Percentiles rank a stretch among this genome's conserved stretches.
Evolutionary conservation across 2,113 vertebrate genomes (phyloP).

Genomic region (Trichomycterus rosablanca): DNA sequence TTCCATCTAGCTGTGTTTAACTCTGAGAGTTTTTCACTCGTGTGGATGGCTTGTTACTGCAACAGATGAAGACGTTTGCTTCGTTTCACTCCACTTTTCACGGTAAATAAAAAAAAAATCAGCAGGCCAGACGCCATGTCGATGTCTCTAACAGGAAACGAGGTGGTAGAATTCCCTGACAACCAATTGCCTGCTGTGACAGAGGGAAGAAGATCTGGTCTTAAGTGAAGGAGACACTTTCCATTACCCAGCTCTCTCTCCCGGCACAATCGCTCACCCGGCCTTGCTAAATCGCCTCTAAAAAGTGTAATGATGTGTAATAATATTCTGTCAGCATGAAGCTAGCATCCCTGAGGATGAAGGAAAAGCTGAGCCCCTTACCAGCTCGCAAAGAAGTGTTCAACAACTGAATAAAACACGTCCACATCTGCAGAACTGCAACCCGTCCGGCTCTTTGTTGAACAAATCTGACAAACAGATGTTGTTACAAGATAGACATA

Average conservation of each 20-base stretch:
- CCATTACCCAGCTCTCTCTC: slow-evolving; percentile 72
- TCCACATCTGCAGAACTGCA: slow-evolving; percentile 45
- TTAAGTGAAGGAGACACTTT: slow-evolving; percentile 77
- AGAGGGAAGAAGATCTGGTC: slow-evolving; percentile 56
- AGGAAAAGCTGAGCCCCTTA: slow-evolving; percentile 9
- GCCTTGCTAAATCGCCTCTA: slow-evolving; percentile 81
- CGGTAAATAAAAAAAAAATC: slow-evolving; percentile 39
- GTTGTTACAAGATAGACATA: slow-evolving; percentile 56
- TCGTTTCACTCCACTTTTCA: slow-evolving; percentile 29
- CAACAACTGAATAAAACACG: no score
- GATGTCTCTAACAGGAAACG: slow-evolving; percentile 36
- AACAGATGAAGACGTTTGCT: slow-evolving; percentile 19
- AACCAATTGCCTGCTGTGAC: slow-evolving; percentile 55
- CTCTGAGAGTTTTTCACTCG: not conserved
- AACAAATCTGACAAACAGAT: slow-evolving; percentile 48
- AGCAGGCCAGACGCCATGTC: slow-evolving; percentile 26
- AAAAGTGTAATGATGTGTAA: slow-evolving; percentile 80
- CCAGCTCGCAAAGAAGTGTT: slow-evolving; percentile 28
- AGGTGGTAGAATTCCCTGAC: slow-evolving; percentile 35
- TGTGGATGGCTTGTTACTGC: slow-evolving; percentile 15
- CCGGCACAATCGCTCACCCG: slow-evolving; percentile 74
- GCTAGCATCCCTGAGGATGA: slow-evolving; percentile 50
- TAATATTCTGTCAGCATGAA: slow-evolving; percentile 78
- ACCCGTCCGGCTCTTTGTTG: slow-evolving; percentile 41
- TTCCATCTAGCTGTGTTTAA: not conserved